A percentile compares a stretch with the other conserved stretches of the same genome.
Conservation (phyloP, 2,888 invertebrate genomes). For the Drosophila siamana region DNA sequence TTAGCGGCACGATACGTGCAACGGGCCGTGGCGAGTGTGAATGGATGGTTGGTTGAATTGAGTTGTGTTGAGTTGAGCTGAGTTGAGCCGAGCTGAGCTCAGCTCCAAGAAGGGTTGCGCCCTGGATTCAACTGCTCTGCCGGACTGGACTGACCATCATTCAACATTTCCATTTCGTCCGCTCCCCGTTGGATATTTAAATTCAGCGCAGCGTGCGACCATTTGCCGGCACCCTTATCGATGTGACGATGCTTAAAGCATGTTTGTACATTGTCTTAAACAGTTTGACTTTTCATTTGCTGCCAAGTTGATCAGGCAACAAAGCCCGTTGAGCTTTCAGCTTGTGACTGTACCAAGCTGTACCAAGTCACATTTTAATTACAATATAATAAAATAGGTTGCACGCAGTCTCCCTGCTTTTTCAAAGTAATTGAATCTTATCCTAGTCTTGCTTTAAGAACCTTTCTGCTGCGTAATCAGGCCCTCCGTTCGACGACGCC, state of each 20-base stretch:
- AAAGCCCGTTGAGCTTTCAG: constrained; percentile 23
- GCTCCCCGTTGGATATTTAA: constrained; percentile 51
- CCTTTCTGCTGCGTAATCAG: constrained; percentile 18
- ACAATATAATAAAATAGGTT: constrained; percentile 38
- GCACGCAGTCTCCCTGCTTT: not conserved
- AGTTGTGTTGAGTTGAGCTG: constrained; percentile 24
- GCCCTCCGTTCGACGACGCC: not conserved
- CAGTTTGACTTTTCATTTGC: constrained; percentile 82
- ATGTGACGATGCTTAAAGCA: constrained; percentile 60
- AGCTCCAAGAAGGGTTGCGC: constrained; percentile 65
- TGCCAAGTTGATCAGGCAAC: constrained; percentile 62
- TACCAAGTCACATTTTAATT: constrained; percentile 63
- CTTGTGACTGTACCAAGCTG: too few relatives aligned
- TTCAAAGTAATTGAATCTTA: constrained; percentile 10
- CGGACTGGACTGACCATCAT: constrained; percentile 41
- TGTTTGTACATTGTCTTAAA: constrained; percentile 78
- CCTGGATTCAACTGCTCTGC: not conserved
- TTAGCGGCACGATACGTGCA: constrained; percentile 79
- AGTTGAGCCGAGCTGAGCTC: constrained; percentile 15
- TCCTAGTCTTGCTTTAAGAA: constrained; percentile 42
- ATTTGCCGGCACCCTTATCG: constrained; percentile 43
- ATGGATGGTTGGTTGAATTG: constrained; percentile 42
- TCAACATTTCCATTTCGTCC: constrained; percentile 18
- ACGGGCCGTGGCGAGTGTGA: constrained; percentile 62
- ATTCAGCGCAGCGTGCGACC: constrained; percentile 69